Evolutionary conservation across 2,888 invertebrate species (phyloP), one percentile per base, ranked within the genome.

Genomic region (Campoletis raptor): DNA sequence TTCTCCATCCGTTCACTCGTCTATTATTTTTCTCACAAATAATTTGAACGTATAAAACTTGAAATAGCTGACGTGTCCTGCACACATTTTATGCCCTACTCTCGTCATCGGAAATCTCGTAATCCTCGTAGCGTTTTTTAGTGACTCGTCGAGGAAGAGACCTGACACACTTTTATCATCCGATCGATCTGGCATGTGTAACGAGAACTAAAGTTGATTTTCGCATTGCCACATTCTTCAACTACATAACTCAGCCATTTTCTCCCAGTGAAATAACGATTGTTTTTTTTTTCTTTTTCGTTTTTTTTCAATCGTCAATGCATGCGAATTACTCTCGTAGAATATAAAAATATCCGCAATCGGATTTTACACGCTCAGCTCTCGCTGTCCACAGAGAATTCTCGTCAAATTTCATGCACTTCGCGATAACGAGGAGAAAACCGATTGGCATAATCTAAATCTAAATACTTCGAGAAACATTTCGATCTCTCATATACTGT

Each of bases 151-250:
- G 70, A 81, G 57, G 54, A 77, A 36, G 45, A 48, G 48, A 66
- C 30, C 64, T 48, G 72, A 64, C 81, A 81, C 85, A 64, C 9
- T 79, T 81, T 78, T 73, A 81, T 73, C 67, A 54, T 42, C 66
- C 48, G 48, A 81, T 77, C 81, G 66, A 77, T 76, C 52, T 52
- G 64, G 48, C 21, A 18, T 69, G 78, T 54, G 69, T 52, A 42
- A 78, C 67, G 52, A 40, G 67, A 30, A 54, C 24, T 24, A 52
- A 54, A 78, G 52, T 42, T 54, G 66, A 52, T 54, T 69, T 54
- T 52, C 69, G n/a, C 73, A 52, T 66, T 40, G 67, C 67, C 61
- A 72, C 61, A 72, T 72, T 61, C 61, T 36, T 61, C 70, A 42
- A 61, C 24, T 45, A 42, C 72, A 36, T 37, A 66, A 48, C 48